Conservation (phyloP, 2,113 vertebrate species). For the Acrocephalus kingi region DNA sequence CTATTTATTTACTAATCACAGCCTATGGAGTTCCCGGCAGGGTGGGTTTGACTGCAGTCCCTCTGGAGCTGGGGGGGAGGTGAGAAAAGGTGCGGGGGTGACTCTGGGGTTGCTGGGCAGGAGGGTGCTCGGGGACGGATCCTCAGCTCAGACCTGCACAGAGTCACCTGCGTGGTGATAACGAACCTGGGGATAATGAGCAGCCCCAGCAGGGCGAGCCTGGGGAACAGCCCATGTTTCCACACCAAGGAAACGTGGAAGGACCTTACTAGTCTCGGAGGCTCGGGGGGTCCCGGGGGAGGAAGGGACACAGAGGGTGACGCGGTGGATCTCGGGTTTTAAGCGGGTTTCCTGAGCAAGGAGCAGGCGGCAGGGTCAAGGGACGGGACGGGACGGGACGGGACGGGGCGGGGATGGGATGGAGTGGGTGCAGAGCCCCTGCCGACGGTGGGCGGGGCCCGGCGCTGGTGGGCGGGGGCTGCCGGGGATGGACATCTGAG, state of each 20-base stretch:
- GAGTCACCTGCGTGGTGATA: neutral
- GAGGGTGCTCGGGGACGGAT: neutral
- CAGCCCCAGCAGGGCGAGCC: rapidly evolving
- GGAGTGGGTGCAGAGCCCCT: too few relatives aligned
- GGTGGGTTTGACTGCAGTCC: neutral
- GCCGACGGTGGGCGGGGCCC: rapidly evolving
- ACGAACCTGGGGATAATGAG: rapidly evolving
- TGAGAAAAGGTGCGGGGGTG: neutral
- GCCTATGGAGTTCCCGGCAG: rapidly evolving
- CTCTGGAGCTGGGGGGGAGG: too few relatives aligned
- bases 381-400: neutral
- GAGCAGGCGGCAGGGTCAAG: neutral
- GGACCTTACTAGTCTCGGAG: rapidly evolving
- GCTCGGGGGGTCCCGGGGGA: neutral
- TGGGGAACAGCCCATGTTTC: rapidly evolving
- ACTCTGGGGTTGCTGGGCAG: neutral
- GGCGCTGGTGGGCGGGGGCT: neutral
- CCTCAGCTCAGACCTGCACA: neutral
- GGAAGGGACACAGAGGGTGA: neutral
- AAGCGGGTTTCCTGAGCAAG: neutral
- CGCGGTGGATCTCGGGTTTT: rapidly evolving
- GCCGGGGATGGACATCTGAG: too few relatives aligned
- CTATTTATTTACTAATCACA: rapidly evolving
- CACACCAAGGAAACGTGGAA: neutral
- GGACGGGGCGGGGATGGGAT: too few relatives aligned